A percentile compares a stretch with the other conserved stretches of the same genome.
Evolutionary conservation across 2,797 vertebrate genomes (phyloP).

Genomic region (Parauchenoglanis ngamensis): DNA sequence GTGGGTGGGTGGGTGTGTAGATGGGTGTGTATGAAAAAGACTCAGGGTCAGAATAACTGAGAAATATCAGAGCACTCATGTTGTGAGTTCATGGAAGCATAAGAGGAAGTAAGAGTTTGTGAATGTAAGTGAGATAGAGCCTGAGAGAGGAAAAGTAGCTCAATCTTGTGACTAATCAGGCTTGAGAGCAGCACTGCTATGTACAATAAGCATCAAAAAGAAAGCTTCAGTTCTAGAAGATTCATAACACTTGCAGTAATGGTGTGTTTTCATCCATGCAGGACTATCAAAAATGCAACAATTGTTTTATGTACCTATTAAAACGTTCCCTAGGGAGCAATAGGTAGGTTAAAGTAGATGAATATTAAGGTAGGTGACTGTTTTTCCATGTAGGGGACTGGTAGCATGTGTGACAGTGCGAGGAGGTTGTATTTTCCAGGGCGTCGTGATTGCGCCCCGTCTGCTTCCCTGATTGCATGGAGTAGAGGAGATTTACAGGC

Average conservation of each 20-base stretch:
- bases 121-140: neutral
- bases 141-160: conserved; percentile 35
- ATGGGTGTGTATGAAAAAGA: conserved; percentile 28
- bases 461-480: conserved; percentile 69
- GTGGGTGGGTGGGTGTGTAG: conserved; percentile 11
- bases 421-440: conserved; percentile 46
- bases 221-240: conserved; percentile 35
- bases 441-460: conserved; percentile 42
- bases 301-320: conserved; percentile 36
- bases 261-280: conserved; percentile 17
- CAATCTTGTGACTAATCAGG: conserved; percentile 50
- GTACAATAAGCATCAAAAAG: conserved; percentile 29
- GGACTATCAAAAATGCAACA: conserved; percentile 31
- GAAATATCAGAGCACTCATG: conserved; percentile 52
- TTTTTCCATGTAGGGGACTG: conserved; percentile 40
- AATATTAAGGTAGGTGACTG: neutral
- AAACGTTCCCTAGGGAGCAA: conserved; percentile 14
- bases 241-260: conserved; percentile 31
- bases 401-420: conserved; percentile 31
- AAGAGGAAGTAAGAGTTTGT: conserved; percentile 2
- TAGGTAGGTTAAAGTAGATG: conserved; percentile 19
- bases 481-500: conserved; percentile 70
- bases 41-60: conserved; percentile 43
- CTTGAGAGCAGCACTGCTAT: conserved; percentile 24
- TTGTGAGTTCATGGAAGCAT: conserved; percentile 42